Base-by-base conservation (phyloP, 2,113 vertebrate genomes). In the Pholis gunnellus region DNA sequence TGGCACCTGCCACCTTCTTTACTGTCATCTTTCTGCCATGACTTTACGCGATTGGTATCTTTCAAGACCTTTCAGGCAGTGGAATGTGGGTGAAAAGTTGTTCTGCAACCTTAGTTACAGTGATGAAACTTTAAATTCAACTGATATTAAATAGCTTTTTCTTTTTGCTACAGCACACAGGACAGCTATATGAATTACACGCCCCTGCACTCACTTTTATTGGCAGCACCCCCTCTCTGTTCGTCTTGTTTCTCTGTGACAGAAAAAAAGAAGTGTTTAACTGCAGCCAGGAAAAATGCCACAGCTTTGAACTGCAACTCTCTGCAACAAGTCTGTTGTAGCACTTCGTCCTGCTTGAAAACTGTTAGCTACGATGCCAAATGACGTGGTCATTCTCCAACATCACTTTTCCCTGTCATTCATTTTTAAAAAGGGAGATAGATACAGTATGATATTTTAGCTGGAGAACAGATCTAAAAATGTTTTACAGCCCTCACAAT, bases 1-100 rank as follows among this genome's bases (percentile, higher is more conserved):
- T 72, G 74, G 69, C 88, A 82, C 73, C 78, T 71, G 80, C 70
- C 75, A 63, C 34, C 78, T 74, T 80, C 74, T 84, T 69, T 73
- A 52, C 75, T 79, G 73, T 78, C 78, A 77, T 75, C 59, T 82
- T 2, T 56, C 29, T 63, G 20, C 66, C 6, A 25, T 1, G 52
- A 71, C n/a, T n/a, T n/a, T n/a, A n/a, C n/a, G n/a, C n/a, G 10
- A 78, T 36, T 63, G 31, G 14, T 36, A 0, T 40, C 61, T 50
- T 65, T 46, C 2, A 18, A 72, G 42, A 73, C 2, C 0, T 70
- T 42, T 66, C 34, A 25, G 29, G 17, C 36, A 7, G 40, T 34
- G 56, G 40, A 70, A 71, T 59, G 4, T 29, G 61, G 34, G 8
- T 22, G 22, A 42, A 63, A 68, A 27, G 13, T 17, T 46, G 38